A percentile compares a stretch with the other conserved stretches of the same genome.
Conservation (phyloP, 2,888 invertebrate genomes). For the Lasioglossum marginatum region DNA sequence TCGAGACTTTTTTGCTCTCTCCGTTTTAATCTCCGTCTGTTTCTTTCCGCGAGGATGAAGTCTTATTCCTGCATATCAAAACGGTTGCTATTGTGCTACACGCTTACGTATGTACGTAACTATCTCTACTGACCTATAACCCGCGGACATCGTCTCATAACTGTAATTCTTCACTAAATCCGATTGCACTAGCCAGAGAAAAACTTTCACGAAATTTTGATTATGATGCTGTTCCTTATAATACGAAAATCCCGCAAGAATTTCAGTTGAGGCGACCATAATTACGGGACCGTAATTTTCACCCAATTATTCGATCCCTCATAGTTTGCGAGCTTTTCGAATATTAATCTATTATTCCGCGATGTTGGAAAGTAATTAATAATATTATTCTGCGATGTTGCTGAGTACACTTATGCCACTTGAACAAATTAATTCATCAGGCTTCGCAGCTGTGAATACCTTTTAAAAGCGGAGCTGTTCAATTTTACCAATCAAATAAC, state of each 20-base stretch:
- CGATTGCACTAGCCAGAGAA: background rate
- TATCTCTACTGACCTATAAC: constrained; percentile 2
- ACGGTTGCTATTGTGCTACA: constrained; percentile 3
- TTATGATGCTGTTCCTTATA: background rate
- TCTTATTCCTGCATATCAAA: background rate
- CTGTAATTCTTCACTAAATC: background rate
- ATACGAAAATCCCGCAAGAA: background rate
- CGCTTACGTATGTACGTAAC: background rate
- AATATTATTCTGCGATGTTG: background rate
- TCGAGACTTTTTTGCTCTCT: background rate
- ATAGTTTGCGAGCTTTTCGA: background rate
- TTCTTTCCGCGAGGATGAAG: background rate
- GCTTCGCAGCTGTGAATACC: background rate
- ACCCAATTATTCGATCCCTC: background rate
- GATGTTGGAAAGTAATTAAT: background rate
- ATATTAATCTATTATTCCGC: background rate
- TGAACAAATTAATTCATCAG: background rate
- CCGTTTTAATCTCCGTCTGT: background rate
- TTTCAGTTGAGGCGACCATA: background rate
- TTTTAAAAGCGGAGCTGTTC: background rate
- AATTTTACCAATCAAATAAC: background rate
- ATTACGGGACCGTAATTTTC: background rate
- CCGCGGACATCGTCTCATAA: background rate
- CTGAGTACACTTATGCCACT: background rate
- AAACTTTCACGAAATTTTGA: background rate